These are phyloP conservation scores for Osmoderma eremita DNA, from an alignment of 2,888 invertebrate species.

Conservation along the genomic window DNA sequence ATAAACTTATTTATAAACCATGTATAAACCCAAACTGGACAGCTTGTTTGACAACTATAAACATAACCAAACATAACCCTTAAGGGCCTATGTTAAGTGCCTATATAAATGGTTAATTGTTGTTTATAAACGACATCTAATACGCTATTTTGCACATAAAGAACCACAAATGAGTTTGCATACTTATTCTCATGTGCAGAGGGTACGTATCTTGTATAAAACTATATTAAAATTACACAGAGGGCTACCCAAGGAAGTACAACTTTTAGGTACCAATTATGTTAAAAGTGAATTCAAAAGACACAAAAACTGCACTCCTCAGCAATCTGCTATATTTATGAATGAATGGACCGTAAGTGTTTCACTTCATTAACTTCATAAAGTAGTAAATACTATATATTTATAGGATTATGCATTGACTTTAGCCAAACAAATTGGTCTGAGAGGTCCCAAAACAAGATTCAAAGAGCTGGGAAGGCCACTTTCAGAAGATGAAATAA, in stretches of 20 bases:
- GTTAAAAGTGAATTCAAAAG: constrained; percentile 80
- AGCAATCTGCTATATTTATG: constrained; percentile 81
- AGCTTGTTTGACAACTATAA: no score
- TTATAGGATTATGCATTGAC: constrained; percentile 80
- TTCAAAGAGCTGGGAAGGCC: constrained; percentile 71
- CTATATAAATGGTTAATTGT: no score
- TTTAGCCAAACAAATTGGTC: constrained; percentile 75
- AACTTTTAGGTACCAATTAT: constrained; percentile 69
- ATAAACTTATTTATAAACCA: no score
- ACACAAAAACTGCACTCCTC: constrained; percentile 78
- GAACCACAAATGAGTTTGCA: constrained; percentile 21
- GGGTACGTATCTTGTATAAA: constrained; percentile 70
- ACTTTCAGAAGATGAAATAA: constrained; percentile 71
- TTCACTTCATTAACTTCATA: constrained; percentile 47
- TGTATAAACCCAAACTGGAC: no score
- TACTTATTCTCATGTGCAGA: constrained; percentile 60
- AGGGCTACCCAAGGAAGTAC: constrained; percentile 68
- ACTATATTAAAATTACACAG: constrained; percentile 70
- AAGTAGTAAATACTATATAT: constrained; percentile 12
- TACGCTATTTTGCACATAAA: neutral
- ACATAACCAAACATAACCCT: neutral
- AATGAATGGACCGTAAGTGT: constrained; percentile 87
- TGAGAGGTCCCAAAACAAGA: constrained; percentile 66
- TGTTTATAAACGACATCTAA: neutral
- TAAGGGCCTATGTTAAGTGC: no score